A percentile compares a stretch with the other conserved stretches of the same genome.
Evolutionary conservation across 2,888 invertebrate genomes (phyloP).

Genomic region (Hydriomena furcata): DNA sequence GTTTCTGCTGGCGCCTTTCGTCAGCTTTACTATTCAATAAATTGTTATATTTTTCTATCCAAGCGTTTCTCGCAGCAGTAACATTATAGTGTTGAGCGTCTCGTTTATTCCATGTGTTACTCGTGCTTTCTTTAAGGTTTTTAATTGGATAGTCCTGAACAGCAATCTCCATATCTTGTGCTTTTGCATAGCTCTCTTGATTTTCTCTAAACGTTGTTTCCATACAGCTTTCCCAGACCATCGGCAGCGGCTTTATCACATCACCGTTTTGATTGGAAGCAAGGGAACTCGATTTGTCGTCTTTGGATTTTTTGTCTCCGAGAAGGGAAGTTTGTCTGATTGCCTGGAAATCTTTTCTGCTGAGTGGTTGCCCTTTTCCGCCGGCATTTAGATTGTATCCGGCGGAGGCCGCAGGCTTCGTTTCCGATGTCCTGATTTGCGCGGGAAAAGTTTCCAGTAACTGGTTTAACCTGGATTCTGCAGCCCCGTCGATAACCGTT

Average conservation of each 20-base stretch:
- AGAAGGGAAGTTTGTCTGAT: slow-evolving; percentile 62
- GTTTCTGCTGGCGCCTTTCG: slow-evolving; percentile 52
- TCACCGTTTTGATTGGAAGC: slow-evolving; percentile 42
- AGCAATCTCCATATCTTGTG: slow-evolving; percentile 51
- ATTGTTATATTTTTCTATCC: slow-evolving; percentile 64
- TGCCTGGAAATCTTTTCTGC: slow-evolving; percentile 68
- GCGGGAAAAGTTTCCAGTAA: slow-evolving; percentile 29
- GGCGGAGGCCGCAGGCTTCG: slow-evolving; percentile 59
- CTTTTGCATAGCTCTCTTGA: slow-evolving; percentile 41
- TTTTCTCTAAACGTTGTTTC: slow-evolving; percentile 57
- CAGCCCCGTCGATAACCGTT: slow-evolving; percentile 23
- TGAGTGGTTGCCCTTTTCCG: slow-evolving; percentile 40
- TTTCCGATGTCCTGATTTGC: slow-evolving; percentile 68
- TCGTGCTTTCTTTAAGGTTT: slow-evolving; percentile 37
- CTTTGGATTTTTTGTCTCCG: slow-evolving; percentile 55
- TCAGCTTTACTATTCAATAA: slow-evolving; percentile 58
- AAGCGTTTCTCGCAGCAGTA: slow-evolving; percentile 53
- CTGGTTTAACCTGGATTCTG: slow-evolving; percentile 34
- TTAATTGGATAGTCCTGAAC: slow-evolving; percentile 44
- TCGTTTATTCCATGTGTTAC: slow-evolving; percentile 58
- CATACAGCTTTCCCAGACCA: slow-evolving; percentile 70
- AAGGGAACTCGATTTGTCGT: slow-evolving; percentile 44
- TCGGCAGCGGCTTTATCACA: slow-evolving; percentile 46
- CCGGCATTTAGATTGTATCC: slow-evolving; percentile 75
- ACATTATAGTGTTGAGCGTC: slow-evolving; percentile 40